phyloP scores from a whole-genome alignment of 2,888 invertebrate genomes.

The Orgyia antiqua region DNA sequence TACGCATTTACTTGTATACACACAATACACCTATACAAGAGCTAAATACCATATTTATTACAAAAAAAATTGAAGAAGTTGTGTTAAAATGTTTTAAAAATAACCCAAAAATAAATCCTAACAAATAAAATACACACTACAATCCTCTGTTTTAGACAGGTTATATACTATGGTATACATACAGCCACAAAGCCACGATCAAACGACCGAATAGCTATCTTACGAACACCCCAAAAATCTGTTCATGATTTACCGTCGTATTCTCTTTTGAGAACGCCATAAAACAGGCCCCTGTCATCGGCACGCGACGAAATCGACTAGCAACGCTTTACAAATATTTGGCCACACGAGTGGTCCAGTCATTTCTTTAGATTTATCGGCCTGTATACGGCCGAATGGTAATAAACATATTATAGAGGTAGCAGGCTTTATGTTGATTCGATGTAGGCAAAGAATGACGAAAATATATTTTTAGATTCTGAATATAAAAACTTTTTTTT shows the following conservation, averaged over 20 bases:
- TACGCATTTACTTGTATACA: too few relatives aligned
- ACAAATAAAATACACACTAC: too few relatives aligned
- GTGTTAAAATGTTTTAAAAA: too few relatives aligned
- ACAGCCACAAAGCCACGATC: constrained; percentile 12
- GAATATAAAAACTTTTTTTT: too few relatives aligned
- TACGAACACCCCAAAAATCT: constrained; percentile 42
- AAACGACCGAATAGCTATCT: constrained; percentile 31
- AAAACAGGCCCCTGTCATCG: constrained; percentile 66
- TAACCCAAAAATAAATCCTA: too few relatives aligned
- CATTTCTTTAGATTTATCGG: constrained; percentile 28
- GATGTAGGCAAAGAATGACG: constrained; percentile 2
- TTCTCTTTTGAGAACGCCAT: constrained; percentile 56
- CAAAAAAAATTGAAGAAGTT: too few relatives aligned
- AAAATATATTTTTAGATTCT: too few relatives aligned
- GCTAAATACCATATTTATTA: too few relatives aligned
- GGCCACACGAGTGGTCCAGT: constrained; percentile 25
- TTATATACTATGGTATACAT: constrained; percentile 6
- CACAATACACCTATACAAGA: too few relatives aligned
- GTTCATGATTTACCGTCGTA: constrained; percentile 57
- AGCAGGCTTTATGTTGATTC: constrained; percentile 9
- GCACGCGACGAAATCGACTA: constrained; percentile 52
- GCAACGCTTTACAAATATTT: constrained; percentile 61
- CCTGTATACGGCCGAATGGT: constrained; percentile 19
- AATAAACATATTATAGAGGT: constrained; percentile 17
- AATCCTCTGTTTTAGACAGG: too few relatives aligned